Conservation (phyloP, 2,888 invertebrate genomes). For the Podabrus alpinus region DNA sequence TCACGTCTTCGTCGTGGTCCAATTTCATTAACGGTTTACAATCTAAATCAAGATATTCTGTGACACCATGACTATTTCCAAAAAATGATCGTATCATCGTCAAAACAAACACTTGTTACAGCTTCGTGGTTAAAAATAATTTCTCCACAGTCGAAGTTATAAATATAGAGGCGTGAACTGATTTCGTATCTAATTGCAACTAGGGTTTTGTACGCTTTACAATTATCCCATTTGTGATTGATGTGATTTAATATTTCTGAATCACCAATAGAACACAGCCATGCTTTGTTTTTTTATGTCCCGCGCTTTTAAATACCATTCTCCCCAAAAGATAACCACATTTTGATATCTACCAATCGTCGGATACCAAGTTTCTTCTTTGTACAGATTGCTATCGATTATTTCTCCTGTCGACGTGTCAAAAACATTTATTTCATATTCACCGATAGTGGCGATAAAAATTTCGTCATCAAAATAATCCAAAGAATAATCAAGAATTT, state of each 20-base stretch:
- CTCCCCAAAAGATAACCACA: background rate
- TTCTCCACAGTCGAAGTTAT: background rate
- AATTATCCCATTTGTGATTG: background rate
- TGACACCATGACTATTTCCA: background rate
- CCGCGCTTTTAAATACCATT: background rate
- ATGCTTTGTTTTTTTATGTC: background rate
- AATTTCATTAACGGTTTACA: background rate
- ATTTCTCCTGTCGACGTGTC: background rate
- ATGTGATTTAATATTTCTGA: fast-evolving
- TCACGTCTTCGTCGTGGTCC: background rate
- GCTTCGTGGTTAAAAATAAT: background rate
- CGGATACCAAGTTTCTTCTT: too few species aligned
- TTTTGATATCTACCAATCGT: background rate
- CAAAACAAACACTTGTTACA: background rate
- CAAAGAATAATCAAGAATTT: too few species aligned
- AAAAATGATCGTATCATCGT: background rate
- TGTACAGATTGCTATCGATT: background rate
- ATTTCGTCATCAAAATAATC: background rate
- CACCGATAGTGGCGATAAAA: background rate
- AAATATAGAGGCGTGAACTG: background rate
- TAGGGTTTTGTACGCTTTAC: background rate
- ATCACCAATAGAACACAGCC: background rate
- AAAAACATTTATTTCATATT: background rate
- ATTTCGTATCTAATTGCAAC: background rate
- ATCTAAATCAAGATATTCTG: background rate